Percentiles rank a stretch among this genome's conserved stretches.
Evolutionary conservation across 2,113 vertebrate genomes (phyloP).

Genomic region (Xyliphius kryptos): DNA sequence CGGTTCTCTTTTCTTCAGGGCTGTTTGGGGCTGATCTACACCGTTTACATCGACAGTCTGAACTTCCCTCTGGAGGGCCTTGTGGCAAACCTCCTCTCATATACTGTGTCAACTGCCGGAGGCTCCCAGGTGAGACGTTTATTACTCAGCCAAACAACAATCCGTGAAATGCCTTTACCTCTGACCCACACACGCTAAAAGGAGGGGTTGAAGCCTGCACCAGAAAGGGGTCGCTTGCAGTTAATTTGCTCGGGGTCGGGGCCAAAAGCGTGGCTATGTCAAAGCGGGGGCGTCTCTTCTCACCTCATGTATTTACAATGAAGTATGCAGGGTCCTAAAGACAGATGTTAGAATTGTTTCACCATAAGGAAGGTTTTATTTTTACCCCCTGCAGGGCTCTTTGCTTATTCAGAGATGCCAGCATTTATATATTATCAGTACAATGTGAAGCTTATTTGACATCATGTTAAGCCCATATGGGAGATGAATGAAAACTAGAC

Average conservation of each 20-base stretch:
- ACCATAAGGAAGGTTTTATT: no score
- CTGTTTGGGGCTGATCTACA: constrained; percentile 92
- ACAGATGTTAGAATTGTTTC: no score
- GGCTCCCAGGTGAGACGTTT: constrained; percentile 83
- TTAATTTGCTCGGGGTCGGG: constrained; percentile 57
- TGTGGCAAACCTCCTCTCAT: constrained; percentile 86
- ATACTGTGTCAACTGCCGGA: constrained; percentile 83
- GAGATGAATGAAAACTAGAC: no score
- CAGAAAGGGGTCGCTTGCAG: constrained; percentile 46
- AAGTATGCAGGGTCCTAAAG: no score
- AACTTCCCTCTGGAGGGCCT: constrained; percentile 83
- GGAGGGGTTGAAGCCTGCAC: constrained; percentile 54
- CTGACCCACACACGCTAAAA: no score
- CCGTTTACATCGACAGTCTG: constrained; percentile 86
- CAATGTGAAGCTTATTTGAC: no score
- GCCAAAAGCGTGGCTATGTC: constrained; percentile 10
- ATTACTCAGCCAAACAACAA: constrained; percentile 47
- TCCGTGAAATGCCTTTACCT: constrained; percentile 58
- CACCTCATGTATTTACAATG: constrained; percentile 10
- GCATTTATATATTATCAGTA: no score
- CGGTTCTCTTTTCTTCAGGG: constrained; percentile 62
- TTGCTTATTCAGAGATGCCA: no score
- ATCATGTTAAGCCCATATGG: no score
- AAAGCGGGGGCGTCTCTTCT: constrained; percentile 2
- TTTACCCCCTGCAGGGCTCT: no score